Evolutionary conservation across 2,113 vertebrate species (phyloP).

Genomic region (Tenrec ecaudatus): DNA sequence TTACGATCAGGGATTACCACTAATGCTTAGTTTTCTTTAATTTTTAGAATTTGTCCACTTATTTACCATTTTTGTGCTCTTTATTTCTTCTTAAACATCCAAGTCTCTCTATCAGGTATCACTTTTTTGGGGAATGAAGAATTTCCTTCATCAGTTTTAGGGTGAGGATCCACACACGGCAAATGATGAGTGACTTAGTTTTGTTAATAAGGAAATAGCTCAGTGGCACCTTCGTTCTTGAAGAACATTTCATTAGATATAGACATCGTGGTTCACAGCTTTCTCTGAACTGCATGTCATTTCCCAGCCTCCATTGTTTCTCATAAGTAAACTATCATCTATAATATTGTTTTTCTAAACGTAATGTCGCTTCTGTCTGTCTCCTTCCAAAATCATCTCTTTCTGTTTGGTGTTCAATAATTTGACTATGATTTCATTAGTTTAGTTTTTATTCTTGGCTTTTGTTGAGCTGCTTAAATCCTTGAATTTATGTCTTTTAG

Average conservation of each 20-base stretch:
- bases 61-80: neutral
- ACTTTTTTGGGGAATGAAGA: neutral
- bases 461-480: conserved; percentile 18
- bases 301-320: neutral
- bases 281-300: neutral
- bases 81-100: neutral
- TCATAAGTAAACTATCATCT: neutral
- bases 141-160: neutral
- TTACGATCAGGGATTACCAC: neutral
- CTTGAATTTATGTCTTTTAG: neutral
- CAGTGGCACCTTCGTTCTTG: conserved; percentile 2
- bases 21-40: neutral
- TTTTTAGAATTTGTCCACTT: neutral
- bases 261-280: neutral
- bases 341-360: neutral
- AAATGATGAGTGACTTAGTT: neutral
- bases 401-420: neutral
- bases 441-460: neutral
- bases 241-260: neutral
- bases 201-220: conserved; percentile 1
- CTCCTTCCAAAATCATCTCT: neutral
- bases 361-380: neutral
- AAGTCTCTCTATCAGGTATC: neutral
- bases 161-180: fast-evolving
- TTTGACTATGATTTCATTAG: neutral